Evolutionary conservation across 2,797 vertebrate genomes (phyloP).

Genomic region (Orientallactaga sibirica): DNA sequence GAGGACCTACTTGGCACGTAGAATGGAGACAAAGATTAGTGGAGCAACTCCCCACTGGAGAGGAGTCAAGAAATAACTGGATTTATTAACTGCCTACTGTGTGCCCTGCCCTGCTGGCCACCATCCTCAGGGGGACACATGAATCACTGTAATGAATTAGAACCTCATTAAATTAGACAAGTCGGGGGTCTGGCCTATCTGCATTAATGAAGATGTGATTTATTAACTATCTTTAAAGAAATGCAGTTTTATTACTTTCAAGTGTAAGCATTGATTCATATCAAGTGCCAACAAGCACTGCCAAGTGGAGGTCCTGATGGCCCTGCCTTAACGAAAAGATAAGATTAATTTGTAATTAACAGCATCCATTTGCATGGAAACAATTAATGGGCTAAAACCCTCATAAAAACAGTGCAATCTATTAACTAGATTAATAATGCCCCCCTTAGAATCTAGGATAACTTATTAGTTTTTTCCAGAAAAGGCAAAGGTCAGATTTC

Average conservation of each 20-base stretch:
- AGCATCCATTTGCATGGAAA: conserved; percentile 83
- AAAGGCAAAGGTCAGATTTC: conserved; percentile 82
- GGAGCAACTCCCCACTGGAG: background rate
- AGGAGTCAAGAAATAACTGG: conserved; percentile 48
- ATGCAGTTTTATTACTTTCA: conserved; percentile 85
- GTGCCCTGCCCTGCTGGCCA: conserved; percentile 78
- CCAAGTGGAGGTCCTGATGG: conserved; percentile 83
- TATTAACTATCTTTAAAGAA: conserved; percentile 86
- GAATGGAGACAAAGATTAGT: background rate
- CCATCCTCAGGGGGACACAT: conserved; percentile 66
- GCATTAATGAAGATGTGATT: conserved; percentile 86
- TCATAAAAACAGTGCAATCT: conserved; percentile 84
- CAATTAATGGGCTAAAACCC: conserved; percentile 84
- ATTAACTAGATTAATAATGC: conserved; percentile 85
- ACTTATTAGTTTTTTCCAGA: conserved; percentile 81
- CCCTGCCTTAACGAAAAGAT: conserved; percentile 83
- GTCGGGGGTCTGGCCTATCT: conserved; percentile 82
- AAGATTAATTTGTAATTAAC: conserved; percentile 86
- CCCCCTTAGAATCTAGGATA: conserved; percentile 75
- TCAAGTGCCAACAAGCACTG: conserved; percentile 83
- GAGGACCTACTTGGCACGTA: background rate
- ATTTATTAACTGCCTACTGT: conserved; percentile 84
- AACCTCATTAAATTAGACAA: conserved; percentile 84
- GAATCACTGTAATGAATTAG: conserved; percentile 84
- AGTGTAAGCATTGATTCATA: conserved; percentile 83